Percentiles rank a stretch among this genome's conserved stretches.
Evolutionary conservation across 2,888 invertebrate species (phyloP).

Genomic region (Mesorhabditis belari): DNA sequence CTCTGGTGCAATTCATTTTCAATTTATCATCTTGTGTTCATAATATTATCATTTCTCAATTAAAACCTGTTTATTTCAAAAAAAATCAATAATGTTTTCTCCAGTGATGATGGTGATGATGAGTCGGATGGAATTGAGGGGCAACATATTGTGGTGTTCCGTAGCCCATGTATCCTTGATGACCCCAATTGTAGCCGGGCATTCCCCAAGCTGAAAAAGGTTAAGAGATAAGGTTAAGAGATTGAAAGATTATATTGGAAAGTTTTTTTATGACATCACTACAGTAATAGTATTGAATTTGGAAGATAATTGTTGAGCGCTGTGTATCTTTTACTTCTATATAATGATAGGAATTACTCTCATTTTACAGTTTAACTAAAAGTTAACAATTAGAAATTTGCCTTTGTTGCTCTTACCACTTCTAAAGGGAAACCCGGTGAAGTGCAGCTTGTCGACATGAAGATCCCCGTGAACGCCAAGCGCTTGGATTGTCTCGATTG

Average conservation of each 20-base stretch:
- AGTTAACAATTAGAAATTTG: too few species aligned
- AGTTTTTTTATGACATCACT: too few species aligned
- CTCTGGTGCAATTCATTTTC: too few species aligned
- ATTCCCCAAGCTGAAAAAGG: not conserved
- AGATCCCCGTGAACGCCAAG: conserved; percentile 29
- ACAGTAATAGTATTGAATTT: too few species aligned
- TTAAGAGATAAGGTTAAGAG: not conserved
- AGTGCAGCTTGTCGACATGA: conserved; percentile 27
- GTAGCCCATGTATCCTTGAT: conserved; percentile 30
- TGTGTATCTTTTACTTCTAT: too few species aligned
- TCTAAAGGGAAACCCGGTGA: conserved; percentile 27
- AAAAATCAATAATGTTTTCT: not conserved
- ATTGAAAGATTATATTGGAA: too few species aligned
- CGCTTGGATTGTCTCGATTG: conserved; percentile 30
- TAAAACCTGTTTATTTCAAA: not conserved
- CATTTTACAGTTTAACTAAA: too few species aligned
- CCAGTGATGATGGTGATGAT: not conserved
- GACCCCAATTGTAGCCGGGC: conserved; percentile 23
- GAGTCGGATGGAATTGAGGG: conserved; percentile 7
- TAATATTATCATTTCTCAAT: too few species aligned
- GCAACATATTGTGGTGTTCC: conserved; percentile 27
- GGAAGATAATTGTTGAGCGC: too few species aligned
- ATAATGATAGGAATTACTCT: too few species aligned
- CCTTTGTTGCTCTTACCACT: conserved; percentile 14
- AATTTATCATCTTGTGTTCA: too few species aligned